Evolutionary conservation across 2,888 invertebrate genomes (phyloP), one percentile per base, ranked within the genome.

Genomic region (Campaea margaritaria): DNA sequence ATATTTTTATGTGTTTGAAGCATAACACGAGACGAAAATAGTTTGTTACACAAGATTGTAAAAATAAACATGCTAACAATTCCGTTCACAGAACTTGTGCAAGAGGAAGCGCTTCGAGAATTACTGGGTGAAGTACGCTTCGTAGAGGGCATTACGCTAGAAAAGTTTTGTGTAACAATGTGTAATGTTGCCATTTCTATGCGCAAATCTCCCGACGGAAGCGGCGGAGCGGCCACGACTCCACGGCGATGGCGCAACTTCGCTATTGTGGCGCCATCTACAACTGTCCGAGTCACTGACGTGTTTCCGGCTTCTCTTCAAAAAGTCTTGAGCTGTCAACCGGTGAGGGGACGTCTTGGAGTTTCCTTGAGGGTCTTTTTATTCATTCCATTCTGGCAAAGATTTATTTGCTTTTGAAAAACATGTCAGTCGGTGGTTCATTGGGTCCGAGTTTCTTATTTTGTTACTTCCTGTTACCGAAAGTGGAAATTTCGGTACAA

Each of bases 171-270:
- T 79, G 79, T 89, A 87, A 91, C 90, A 91, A 91, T 89, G 81
- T 82, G 73, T 92, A 92, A 92, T 92, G 85, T 82, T 87, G 89
- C 90, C 87, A 91, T 92, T 91, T 89, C 82, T 92, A 92, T 92
- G 92, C 92, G 87, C 69, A 79, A 78, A 82, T 81, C 80, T 83
- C 83, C 82, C 81, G 75, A 65, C 88, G 90, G 91, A 90, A 86
- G 83, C 75, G 64, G 69, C 78, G 63, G 72, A 78, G 81, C 80
- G 82, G 78, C 74, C 79, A 71, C 75, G 73, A 73, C 78, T 74
- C 72, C 72, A 67, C 75, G 69, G 75, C 78, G 74, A 73, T 79
- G 78, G 77, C 80, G 79, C 81, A 86, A 86, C 81, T 87, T 86
- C 67, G 65, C 89, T 78, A 83, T 91, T 91, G 89, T 91, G 86